Conservation (phyloP, 2,888 invertebrate species). For the Azorinus chamasolen region DNA sequence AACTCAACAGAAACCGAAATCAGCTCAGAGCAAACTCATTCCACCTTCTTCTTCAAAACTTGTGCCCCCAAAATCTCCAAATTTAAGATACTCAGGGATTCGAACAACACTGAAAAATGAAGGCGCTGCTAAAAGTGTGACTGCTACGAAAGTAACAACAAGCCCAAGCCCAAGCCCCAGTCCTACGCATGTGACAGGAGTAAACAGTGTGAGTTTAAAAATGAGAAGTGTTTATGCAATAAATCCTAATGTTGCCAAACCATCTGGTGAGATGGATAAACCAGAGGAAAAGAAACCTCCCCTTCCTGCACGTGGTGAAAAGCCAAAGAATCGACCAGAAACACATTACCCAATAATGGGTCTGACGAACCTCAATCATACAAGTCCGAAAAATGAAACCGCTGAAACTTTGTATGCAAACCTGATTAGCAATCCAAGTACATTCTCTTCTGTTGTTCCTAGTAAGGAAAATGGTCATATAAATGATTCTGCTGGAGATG, state of each 20-base stretch:
- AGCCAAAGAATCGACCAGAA: conserved; percentile 34
- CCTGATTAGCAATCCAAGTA: conserved; percentile 32
- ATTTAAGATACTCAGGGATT: conserved; percentile 52
- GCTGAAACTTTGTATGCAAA: conserved; percentile 47
- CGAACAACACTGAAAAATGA: conserved; percentile 56
- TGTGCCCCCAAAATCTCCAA: conserved; percentile 47
- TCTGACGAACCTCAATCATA: conserved; percentile 48
- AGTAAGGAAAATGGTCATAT: conserved; percentile 5
- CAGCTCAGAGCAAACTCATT: neutral
- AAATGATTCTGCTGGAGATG: conserved; percentile 13
- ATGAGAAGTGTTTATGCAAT: conserved; percentile 49
- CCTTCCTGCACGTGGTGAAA: conserved; percentile 35
- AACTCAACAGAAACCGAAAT: conserved; percentile 1
- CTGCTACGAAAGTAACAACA: neutral
- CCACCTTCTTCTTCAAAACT: conserved; percentile 26
- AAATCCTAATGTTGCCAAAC: conserved; percentile 23
- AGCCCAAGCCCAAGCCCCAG: conserved; percentile 17
- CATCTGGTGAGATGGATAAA: neutral
- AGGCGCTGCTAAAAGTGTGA: conserved; percentile 5
- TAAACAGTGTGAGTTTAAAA: conserved; percentile 1
- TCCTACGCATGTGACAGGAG: neutral
- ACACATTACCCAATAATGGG: conserved; percentile 64
- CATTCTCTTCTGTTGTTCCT: conserved; percentile 5
- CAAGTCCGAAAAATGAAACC: conserved; percentile 56
- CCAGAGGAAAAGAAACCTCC: conserved; percentile 31